Conservation (phyloP, 1,140 invertebrate genomes). For the Zaprionus kolodkinae region DNA sequence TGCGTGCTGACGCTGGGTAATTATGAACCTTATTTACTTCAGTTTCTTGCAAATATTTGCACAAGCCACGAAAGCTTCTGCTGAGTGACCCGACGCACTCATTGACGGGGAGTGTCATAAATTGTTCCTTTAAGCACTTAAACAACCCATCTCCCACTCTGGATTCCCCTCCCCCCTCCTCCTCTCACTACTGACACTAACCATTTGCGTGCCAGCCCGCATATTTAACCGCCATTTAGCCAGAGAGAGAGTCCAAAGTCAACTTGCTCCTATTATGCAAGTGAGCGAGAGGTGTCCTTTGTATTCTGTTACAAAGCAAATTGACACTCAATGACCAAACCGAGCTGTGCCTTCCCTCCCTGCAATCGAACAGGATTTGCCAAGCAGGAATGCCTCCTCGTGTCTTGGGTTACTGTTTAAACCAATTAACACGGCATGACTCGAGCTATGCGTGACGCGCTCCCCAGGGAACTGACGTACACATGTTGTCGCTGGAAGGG, state of each 20-base stretch:
- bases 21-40: constrained; percentile 73
- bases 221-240: constrained; percentile 50
- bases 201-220: constrained; percentile 4
- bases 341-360: constrained; percentile 12
- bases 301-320: constrained; percentile 71
- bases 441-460: constrained; percentile 37
- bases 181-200: background rate
- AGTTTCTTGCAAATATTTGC: constrained; percentile 70
- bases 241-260: constrained; percentile 31
- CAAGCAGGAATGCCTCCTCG: constrained; percentile 29
- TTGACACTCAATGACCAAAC: constrained; percentile 60
- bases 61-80: constrained; percentile 57
- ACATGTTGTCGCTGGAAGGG: too few species aligned
- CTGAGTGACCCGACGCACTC: constrained; percentile 33
- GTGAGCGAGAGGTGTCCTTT: constrained; percentile 18
- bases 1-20: constrained; percentile 63
- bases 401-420: constrained; percentile 75
- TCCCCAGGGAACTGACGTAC: constrained; percentile 49
- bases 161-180: background rate
- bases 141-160: background rate
- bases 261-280: constrained; percentile 3
- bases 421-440: constrained; percentile 69
- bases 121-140: constrained; percentile 17
- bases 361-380: constrained; percentile 57
- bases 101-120: constrained; percentile 57